Evolutionary conservation across 2,113 vertebrate genomes (phyloP).

Genomic region (Burhinus oedicnemus): DNA sequence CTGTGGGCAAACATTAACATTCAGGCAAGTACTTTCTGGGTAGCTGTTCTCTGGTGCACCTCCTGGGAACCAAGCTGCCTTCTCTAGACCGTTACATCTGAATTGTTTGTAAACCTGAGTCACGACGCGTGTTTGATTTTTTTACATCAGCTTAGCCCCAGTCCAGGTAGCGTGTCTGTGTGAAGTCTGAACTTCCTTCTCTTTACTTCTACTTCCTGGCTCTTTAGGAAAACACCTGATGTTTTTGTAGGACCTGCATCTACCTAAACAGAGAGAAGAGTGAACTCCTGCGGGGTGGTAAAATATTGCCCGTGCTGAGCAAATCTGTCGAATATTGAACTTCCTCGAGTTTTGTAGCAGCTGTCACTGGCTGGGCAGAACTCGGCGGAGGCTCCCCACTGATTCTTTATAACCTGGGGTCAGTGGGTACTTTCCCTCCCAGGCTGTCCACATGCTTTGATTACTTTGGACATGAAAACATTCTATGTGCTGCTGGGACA

Average conservation of each 20-base stretch:
- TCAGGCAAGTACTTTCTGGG: conserved; percentile 80
- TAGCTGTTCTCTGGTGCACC: neutral
- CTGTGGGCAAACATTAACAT: conserved; percentile 94
- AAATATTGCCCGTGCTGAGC: neutral
- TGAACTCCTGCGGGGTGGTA: neutral
- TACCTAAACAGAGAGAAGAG: neutral
- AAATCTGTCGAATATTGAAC: neutral
- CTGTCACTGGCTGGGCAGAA: neutral
- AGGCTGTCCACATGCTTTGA: neutral
- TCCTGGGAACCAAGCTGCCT: neutral
- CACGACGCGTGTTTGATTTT: neutral
- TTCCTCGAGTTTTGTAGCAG: neutral
- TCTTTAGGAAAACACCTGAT: neutral
- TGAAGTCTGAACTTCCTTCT: neutral
- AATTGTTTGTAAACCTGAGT: neutral
- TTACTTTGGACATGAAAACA: neutral
- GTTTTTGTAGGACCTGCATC: neutral
- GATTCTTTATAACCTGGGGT: neutral
- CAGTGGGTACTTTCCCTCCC: neutral
- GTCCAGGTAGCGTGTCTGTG: neutral
- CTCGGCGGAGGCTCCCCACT: neutral
- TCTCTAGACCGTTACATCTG: neutral
- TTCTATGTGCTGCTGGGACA: neutral
- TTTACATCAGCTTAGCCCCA: neutral
- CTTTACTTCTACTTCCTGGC: neutral